Conservation (phyloP, 2,797 vertebrate genomes). For the Typhlichthys subterraneus region DNA sequence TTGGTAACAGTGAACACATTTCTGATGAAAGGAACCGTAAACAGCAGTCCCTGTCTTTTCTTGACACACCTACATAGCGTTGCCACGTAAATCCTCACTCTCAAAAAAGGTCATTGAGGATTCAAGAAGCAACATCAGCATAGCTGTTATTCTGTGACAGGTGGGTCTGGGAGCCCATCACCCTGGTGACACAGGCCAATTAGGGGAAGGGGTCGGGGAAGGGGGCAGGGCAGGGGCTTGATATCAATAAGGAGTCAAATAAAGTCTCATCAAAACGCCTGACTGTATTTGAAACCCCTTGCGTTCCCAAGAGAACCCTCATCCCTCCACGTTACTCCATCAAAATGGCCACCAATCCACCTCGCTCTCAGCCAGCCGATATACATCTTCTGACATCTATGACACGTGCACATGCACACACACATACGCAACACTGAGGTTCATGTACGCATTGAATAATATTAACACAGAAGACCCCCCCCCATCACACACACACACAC, state of each 20-base stretch:
- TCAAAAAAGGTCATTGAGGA: conserved; percentile 69
- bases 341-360: background rate
- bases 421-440: background rate
- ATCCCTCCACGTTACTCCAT: background rate
- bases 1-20: no score
- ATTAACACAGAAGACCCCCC: background rate
- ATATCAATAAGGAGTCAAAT: conserved; percentile 77
- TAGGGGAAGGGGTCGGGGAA: conserved; percentile 39
- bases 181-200: conserved; percentile 65
- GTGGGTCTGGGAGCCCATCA: conserved; percentile 63
- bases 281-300: conserved; percentile 54
- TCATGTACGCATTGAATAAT: background rate
- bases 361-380: no score
- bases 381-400: conserved; percentile 4
- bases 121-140: conserved; percentile 50
- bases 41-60: conserved; percentile 23
- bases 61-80: conserved; percentile 47
- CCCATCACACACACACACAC: background rate
- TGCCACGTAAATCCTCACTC: conserved; percentile 44
- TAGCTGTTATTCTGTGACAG: conserved; percentile 64
- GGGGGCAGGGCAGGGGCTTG: conserved; percentile 32
- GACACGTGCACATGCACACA: conserved; percentile 4
- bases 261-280: conserved; percentile 68
- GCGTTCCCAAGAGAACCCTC: background rate
- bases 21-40: no score